Conservation (phyloP, 2,797 vertebrate species). For the Cossypha polioptera region DNA sequence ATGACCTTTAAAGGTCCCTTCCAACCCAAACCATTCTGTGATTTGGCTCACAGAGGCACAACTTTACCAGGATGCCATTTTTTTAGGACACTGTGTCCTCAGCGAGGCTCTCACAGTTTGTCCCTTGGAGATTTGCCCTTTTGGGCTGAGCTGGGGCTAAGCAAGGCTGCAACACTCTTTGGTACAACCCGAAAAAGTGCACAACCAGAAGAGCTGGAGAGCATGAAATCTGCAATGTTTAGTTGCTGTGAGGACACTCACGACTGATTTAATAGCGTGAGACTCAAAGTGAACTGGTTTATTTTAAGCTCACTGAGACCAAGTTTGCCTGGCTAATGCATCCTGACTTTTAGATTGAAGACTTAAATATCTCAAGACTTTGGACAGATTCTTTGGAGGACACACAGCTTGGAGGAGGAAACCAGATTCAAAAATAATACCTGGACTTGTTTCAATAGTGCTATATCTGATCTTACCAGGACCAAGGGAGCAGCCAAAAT, state of each 20-base stretch:
- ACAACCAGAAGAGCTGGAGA: background rate
- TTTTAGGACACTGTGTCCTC: background rate
- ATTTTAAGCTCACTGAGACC: conserved; percentile 44
- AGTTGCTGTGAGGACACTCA: conserved; percentile 34
- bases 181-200: background rate
- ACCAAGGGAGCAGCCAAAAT: background rate
- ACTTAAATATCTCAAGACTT: conserved; percentile 55
- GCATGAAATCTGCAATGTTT: background rate
- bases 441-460: conserved; percentile 55
- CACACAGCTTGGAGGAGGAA: conserved; percentile 43
- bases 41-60: background rate
- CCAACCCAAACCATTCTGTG: background rate
- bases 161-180: background rate
- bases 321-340: conserved; percentile 58
- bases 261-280: conserved; percentile 42
- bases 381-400: conserved; percentile 60
- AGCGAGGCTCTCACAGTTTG: background rate
- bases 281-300: conserved; percentile 52
- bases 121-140: background rate
- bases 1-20: background rate
- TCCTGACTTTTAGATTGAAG: conserved; percentile 63
- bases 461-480: conserved; percentile 46
- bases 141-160: background rate
- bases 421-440: conserved; percentile 57
- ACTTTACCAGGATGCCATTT: rapidly evolving